Percentiles rank a stretch among this genome's conserved stretches.
These are phyloP conservation scores for Cervus canadensis DNA, from an alignment of 2,113 vertebrate genomes.

Conservation along the genomic window DNA sequence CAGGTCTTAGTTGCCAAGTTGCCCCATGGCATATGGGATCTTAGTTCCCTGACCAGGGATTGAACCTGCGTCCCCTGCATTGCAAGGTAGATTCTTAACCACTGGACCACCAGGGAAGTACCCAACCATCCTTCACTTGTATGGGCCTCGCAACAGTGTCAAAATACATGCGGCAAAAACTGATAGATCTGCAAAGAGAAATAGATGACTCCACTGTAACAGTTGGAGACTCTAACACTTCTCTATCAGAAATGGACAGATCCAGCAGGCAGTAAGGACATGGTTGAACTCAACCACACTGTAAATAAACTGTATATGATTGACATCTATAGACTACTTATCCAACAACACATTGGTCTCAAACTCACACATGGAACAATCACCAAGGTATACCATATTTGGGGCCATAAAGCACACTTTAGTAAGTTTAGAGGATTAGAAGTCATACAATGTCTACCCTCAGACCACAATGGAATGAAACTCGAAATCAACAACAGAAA, in stretches of 20 bases:
- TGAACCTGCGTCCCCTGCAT: neutral
- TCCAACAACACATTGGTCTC: neutral
- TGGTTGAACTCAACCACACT: neutral
- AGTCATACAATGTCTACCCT: neutral
- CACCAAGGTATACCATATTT: neutral
- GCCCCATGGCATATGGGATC: neutral
- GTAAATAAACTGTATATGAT: neutral
- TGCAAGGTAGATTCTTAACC: neutral
- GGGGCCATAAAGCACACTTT: neutral
- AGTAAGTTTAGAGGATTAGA: neutral
- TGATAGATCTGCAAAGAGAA: neutral
- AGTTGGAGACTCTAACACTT: neutral
- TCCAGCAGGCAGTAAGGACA: neutral
- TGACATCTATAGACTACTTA: neutral
- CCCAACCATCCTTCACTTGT: neutral
- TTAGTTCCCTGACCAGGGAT: neutral
- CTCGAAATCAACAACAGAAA: neutral
- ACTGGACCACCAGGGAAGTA: neutral
- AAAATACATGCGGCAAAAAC: neutral
- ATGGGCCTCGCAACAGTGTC: neutral
- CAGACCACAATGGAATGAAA: neutral
- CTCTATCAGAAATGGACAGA: neutral
- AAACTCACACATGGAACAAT: neutral
- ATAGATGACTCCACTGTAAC: neutral
- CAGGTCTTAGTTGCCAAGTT: neutral